phyloP scores from a whole-genome alignment of 2,113 vertebrate species.

The Dryoscopus gambensis region DNA sequence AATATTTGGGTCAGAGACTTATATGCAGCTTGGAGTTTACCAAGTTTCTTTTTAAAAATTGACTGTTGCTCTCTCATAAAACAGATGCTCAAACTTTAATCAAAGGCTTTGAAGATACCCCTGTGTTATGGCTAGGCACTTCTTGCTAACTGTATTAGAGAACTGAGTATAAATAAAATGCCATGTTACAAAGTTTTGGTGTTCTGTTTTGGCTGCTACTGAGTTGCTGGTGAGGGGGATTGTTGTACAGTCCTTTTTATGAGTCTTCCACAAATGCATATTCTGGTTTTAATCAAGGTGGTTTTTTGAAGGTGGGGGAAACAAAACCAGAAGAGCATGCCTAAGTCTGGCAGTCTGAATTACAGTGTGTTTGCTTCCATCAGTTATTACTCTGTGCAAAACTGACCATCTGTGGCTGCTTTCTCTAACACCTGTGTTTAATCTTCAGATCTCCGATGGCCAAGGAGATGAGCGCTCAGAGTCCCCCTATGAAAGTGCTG shows the following conservation, averaged over 20 bases:
- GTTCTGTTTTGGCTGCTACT: not conserved
- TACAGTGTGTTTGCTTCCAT: not conserved
- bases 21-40: not conserved
- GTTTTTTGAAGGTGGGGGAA: not conserved
- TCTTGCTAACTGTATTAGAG: not conserved
- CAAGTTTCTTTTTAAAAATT: not conserved
- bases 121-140: not conserved
- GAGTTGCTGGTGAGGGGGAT: not conserved
- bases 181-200: not conserved
- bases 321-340: not conserved
- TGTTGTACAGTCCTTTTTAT: not conserved
- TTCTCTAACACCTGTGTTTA: constrained; percentile 53
- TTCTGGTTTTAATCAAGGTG: not conserved
- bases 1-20: not conserved
- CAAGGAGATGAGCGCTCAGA: constrained; percentile 86
- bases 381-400: not conserved
- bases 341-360: not conserved
- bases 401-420: not conserved
- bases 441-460: constrained; percentile 79
- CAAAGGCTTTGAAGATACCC: not conserved
- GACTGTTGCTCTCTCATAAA: not conserved
- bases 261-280: not conserved
- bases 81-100: not conserved
- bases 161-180: constrained; percentile 1
- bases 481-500: constrained; percentile 89